Base-by-base conservation (phyloP, 1,140 invertebrate species). In the Macrotrachela quadricornifera region DNA sequence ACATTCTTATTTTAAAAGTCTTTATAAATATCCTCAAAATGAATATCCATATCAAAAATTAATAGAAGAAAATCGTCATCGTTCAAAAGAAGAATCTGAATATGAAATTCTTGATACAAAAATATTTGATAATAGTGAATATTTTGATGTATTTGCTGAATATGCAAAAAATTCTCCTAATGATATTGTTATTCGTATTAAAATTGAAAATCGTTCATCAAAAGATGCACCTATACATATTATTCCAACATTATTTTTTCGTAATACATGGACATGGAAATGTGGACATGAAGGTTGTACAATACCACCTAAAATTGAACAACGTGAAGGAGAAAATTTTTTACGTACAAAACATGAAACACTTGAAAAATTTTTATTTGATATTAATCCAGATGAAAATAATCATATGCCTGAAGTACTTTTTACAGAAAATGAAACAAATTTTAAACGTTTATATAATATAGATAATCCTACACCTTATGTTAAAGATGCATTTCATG, bases 21-120 rank as follows among this genome's bases (percentile, higher is more conserved):
- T 71, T n/a, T 71, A 71, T 59, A 71, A 70, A 57, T 71, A 71
- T 58, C 70, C 70, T 0, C 68, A 71, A 46, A 17, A 52, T 6
- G 58, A 49, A 12, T 71, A 62, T 56, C 70, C 70, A 3, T 71
- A 71, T 56, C 17, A 55, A 15, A 15, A 63, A 15, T 52, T 71
- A 1, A 59, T 61, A 21, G 53, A 58, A 12, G 64, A 63, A 43
- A 69, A 69, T 52, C 55, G 68, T n/a, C 57, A 54, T 30, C 21
- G 21, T 30, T 30, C 21, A 4, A 57, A 59, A 10, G 13, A 50
- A 1, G 60, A 68, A n/a, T 60, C 59, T 8, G 69, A 71, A 53
- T 69, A 64, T 54, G 69, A 71, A 57, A 30, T 71, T 11, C 50
- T 64, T 21, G 66, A 71, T 53, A 66, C 67, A 55, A 12, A 1